These are phyloP conservation scores for Dynastes maya DNA, from an alignment of 2,888 invertebrate genomes.

Conservation along the genomic window DNA sequence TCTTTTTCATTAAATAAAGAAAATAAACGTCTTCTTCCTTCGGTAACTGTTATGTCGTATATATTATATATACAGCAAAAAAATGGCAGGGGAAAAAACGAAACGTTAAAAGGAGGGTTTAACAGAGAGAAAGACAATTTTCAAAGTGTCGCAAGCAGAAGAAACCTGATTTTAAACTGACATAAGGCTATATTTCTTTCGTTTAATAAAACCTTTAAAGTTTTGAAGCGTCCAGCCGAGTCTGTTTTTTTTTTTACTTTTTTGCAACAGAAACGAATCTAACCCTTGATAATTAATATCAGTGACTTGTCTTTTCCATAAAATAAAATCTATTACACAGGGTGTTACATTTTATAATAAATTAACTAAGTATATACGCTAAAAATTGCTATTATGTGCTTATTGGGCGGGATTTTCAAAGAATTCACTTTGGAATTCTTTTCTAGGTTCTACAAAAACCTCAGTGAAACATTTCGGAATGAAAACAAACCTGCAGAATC, in stretches of 20 bases:
- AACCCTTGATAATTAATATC: too few relatives aligned
- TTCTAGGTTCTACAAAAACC: too few relatives aligned
- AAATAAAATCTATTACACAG: too few relatives aligned
- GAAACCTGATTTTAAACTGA: conserved; percentile 36
- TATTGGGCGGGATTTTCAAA: too few relatives aligned
- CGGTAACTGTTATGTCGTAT: conserved; percentile 1
- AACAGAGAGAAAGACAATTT: conserved; percentile 44
- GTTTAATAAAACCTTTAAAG: conserved; percentile 3
- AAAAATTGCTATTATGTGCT: too few relatives aligned
- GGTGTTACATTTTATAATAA: too few relatives aligned
- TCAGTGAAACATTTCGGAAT: too few relatives aligned
- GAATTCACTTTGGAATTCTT: too few relatives aligned
- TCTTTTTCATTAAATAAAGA: neutral
- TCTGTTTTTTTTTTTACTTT: conserved; percentile 8
- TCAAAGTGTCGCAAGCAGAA: conserved; percentile 39
- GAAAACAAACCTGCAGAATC: too few relatives aligned
- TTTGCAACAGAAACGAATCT: too few relatives aligned
- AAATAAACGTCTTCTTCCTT: conserved; percentile 10
- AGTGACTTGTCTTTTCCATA: too few relatives aligned
- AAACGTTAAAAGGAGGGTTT: conserved; percentile 28
- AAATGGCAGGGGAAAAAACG: conserved; percentile 11
- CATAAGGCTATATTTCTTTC: conserved; percentile 36
- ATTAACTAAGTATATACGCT: too few relatives aligned
- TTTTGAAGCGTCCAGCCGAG: neutral
- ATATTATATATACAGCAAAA: conserved; percentile 3